Base-by-base conservation (phyloP, 2,797 vertebrate genomes). In the Enteromius paludinosus region DNA sequence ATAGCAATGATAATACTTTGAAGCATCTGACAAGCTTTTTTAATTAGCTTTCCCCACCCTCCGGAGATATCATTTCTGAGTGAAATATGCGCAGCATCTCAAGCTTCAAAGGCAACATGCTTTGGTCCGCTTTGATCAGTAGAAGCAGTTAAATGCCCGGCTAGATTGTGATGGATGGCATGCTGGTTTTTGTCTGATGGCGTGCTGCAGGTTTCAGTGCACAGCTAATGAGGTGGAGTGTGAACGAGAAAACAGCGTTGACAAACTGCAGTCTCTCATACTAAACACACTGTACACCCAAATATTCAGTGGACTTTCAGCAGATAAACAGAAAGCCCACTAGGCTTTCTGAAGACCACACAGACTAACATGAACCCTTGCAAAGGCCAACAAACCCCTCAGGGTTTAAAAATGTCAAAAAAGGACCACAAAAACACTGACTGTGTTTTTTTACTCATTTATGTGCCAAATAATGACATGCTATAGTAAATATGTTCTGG, bases 1-100 rank as follows among this genome's bases (percentile, higher is more conserved):
- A 85, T 74, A 85, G 52, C 85, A 79, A 56, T 12, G 43, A 75
- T 83, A 64, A 85, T 85, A 75, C 52, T 66, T 71, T 83, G 28
- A 28, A 84, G 75, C n/a, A 81, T 52, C 25, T 61, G 52, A 56
- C 47, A 54, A 5, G 72, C 66, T 43, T 71, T 79, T 78, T 80
- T 43, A 84, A 72, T 76, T 38, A 56, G 18, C 75, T 72, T 71
- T 10, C 18, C 73, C 33, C 47, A 0, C 68, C 78, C 70, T 65
- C 43, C 18, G 0, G 65, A 45, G 20, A 23, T 45, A 52, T 65
- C 4, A 41, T 74, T 65, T 74, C 45, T 10, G 33, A 64, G 70
- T 20, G 33, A 73, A 78, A 71, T 78, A 47, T 65, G 11, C 15
- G 2, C 70, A 52, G 70, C 35, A 66, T 66, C 68, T 68, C 2